phyloP scores from a whole-genome alignment of 2,888 invertebrate genomes.

The Drosophila fulvimacula region DNA sequence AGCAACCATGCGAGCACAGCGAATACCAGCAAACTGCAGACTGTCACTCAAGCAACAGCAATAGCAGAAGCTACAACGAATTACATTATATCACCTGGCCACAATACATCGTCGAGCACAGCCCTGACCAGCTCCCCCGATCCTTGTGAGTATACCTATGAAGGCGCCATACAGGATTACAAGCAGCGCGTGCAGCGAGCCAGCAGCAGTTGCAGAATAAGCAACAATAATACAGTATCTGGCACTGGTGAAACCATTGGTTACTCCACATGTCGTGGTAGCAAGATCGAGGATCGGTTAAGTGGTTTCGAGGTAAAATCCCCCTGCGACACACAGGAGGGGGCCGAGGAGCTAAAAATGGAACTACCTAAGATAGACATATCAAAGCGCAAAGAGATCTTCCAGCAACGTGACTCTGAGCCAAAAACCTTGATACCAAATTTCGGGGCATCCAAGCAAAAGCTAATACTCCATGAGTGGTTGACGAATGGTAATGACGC shows the following conservation, averaged over 20 bases:
- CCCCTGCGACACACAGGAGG: slow-evolving; percentile 83
- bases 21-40: slow-evolving; percentile 30
- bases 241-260: slow-evolving; percentile 75
- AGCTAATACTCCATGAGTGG: slow-evolving; percentile 72
- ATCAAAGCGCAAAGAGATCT: slow-evolving; percentile 92
- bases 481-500: slow-evolving; percentile 60
- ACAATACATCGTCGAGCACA: slow-evolving; percentile 89
- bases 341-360: slow-evolving; percentile 83
- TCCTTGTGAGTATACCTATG: slow-evolving; percentile 93
- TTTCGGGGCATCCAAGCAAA: slow-evolving; percentile 60
- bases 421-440: slow-evolving; percentile 33
- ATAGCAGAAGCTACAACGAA: slow-evolving; percentile 72
- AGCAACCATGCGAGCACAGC: slow-evolving; percentile 52
- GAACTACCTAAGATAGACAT: slow-evolving; percentile 92
- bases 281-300: slow-evolving; percentile 88
- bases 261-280: slow-evolving; percentile 85
- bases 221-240: slow-evolving; percentile 63
- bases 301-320: slow-evolving; percentile 86
- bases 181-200: slow-evolving; percentile 90
- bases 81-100: slow-evolving; percentile 85
- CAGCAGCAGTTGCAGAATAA: slow-evolving; percentile 59
- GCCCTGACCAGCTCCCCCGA: slow-evolving; percentile 89
- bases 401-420: slow-evolving; percentile 86
- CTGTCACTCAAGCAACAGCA: slow-evolving; percentile 29
- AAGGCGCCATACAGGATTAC: slow-evolving; percentile 94